These are phyloP conservation scores for Osmoderma eremita DNA, from an alignment of 2,888 invertebrate species.

Conservation along the genomic window DNA sequence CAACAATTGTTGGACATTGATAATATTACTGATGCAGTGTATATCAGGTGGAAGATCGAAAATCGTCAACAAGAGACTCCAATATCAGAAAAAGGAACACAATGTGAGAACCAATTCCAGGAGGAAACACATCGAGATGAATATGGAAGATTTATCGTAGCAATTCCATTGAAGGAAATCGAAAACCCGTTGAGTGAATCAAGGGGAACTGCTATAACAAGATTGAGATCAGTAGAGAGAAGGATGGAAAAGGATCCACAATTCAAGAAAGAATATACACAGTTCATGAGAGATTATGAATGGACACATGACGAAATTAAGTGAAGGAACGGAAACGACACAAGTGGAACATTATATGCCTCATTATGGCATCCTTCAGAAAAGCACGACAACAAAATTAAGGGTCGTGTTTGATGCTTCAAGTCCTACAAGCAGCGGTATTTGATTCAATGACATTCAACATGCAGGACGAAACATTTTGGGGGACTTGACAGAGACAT, in stretches of 20 bases:
- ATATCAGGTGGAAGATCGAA: too few species aligned
- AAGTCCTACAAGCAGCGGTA: background rate
- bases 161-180: background rate
- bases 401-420: constrained; percentile 4
- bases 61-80: too few species aligned
- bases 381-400: constrained; percentile 12
- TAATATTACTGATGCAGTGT: too few species aligned
- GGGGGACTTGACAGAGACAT: background rate
- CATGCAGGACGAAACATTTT: background rate
- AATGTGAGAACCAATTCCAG: too few species aligned
- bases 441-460: background rate
- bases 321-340: too few species aligned
- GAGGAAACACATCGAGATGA: too few species aligned
- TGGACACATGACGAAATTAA: background rate
- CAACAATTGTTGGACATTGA: too few species aligned
- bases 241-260: background rate
- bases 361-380: too few species aligned
- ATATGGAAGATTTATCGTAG: background rate
- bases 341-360: too few species aligned
- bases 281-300: constrained; percentile 3
- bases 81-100: too few species aligned
- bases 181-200: constrained; percentile 2
- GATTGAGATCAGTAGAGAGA: constrained; percentile 11
- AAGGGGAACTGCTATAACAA: background rate
- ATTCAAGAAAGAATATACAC: background rate